Percentiles rank a stretch among this genome's conserved stretches.
Conservation (phyloP, 2,888 invertebrate genomes). For the Philereme vetulata region DNA sequence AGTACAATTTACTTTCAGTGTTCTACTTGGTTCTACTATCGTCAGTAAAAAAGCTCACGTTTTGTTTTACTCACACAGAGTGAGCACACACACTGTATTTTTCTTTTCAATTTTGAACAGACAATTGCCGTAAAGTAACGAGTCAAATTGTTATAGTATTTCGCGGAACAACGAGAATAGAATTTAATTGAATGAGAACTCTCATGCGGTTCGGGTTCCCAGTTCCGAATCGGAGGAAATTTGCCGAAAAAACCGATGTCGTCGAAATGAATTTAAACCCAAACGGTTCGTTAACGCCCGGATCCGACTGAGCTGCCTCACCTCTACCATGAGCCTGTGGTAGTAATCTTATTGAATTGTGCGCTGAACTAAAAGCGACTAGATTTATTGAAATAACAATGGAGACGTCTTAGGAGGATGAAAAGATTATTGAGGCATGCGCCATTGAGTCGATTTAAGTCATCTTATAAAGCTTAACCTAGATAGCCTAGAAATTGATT, state of each 20-base stretch:
- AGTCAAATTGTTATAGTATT: conserved; percentile 28
- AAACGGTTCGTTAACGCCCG: conserved; percentile 34
- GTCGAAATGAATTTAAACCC: conserved; percentile 33
- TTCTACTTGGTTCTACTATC: too few relatives aligned
- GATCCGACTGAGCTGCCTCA: neutral
- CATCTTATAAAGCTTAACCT: neutral
- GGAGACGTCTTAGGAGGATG: conserved; percentile 6
- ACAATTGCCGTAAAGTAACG: conserved; percentile 31
- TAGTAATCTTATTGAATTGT: conserved; percentile 29
- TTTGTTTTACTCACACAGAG: conserved; percentile 8
- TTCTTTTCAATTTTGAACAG: conserved; percentile 16
- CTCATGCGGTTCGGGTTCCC: conserved; percentile 38
- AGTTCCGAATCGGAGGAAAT: conserved; percentile 22
- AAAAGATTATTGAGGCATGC: neutral
- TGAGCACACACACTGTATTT: too few relatives aligned
- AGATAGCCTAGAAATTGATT: too few relatives aligned
- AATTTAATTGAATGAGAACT: conserved; percentile 38
- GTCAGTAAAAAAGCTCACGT: neutral
- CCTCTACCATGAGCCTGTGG: conserved; percentile 17
- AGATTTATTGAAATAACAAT: conserved; percentile 24
- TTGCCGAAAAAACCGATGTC: conserved; percentile 31
- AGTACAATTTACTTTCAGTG: too few relatives aligned
- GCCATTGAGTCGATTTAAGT: neutral
- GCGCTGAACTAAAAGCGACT: conserved; percentile 14
- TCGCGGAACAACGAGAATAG: conserved; percentile 34